Conservation (phyloP, 2,113 vertebrate genomes). For the Colaptes auratus region DNA sequence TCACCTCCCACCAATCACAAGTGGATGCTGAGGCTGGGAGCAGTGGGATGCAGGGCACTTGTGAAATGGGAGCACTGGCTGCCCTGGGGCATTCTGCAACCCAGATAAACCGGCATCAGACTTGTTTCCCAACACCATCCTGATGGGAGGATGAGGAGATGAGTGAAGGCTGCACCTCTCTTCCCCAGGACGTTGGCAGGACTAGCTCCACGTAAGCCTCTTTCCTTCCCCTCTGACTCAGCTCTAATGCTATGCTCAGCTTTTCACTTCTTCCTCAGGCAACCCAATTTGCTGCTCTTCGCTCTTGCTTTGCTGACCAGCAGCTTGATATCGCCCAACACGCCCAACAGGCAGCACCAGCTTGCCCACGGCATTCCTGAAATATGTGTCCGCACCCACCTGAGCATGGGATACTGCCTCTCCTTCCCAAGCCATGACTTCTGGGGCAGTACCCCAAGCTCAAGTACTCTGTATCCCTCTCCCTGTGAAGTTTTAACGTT, state of each 20-base stretch:
- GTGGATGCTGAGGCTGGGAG: neutral
- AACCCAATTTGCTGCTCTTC: neutral
- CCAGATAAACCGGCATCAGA: neutral
- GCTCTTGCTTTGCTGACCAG: neutral
- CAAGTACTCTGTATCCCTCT: neutral
- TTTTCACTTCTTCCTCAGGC: neutral
- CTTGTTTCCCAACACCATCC: neutral
- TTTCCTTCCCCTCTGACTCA: conserved; percentile 51
- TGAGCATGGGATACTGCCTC: accelerated
- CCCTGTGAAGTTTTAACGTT: neutral
- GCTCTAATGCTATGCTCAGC: conserved; percentile 22
- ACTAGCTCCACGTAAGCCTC: neutral
- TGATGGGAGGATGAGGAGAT: neutral
- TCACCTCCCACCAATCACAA: accelerated
- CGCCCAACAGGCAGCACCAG: neutral
- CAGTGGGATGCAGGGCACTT: accelerated
- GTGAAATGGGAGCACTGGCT: accelerated
- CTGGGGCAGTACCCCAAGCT: neutral
- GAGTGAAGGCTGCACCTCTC: neutral
- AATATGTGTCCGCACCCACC: neutral
- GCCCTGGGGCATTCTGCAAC: neutral
- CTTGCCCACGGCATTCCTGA: accelerated
- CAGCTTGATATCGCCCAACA: neutral
- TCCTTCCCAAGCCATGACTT: neutral
- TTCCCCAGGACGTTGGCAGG: neutral